A percentile compares a stretch with the other conserved stretches of the same genome.
These are phyloP conservation scores for Lithophane socia DNA, from an alignment of 2,888 invertebrate species.

Conservation along the genomic window DNA sequence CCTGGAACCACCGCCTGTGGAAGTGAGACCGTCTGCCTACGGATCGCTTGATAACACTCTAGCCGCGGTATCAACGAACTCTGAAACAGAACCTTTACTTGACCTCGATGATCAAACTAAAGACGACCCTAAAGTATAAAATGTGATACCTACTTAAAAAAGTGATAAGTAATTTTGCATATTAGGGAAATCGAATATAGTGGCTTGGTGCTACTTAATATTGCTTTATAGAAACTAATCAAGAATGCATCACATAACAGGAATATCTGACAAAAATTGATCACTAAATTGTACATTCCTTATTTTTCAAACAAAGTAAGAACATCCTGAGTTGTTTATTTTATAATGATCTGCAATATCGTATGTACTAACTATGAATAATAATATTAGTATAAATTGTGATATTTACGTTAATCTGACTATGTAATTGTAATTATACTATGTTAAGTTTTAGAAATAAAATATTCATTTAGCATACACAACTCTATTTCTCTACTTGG, in stretches of 20 bases:
- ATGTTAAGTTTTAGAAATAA: constrained; percentile 81
- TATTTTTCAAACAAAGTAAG: constrained; percentile 64
- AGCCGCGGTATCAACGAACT: constrained; percentile 71
- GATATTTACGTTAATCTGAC: constrained; percentile 69
- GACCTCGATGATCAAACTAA: constrained; percentile 64
- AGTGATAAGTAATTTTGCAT: constrained; percentile 43
- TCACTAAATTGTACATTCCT: constrained; percentile 60
- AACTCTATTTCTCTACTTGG: neutral
- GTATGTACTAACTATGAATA: constrained; percentile 50
- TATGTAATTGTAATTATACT: constrained; percentile 71
- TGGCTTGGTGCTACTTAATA: constrained; percentile 54
- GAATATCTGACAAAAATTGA: constrained; percentile 35
- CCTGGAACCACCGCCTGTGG: constrained; percentile 76
- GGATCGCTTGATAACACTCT: constrained; percentile 83
- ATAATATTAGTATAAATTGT: constrained; percentile 66
- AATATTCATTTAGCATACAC: constrained; percentile 65
- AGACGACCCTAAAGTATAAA: constrained; percentile 78
- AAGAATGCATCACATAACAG: constrained; percentile 50
- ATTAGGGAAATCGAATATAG: constrained; percentile 45
- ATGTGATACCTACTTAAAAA: constrained; percentile 26
- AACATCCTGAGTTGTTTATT: constrained; percentile 52
- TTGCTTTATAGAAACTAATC: constrained; percentile 21
- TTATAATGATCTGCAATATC: constrained; percentile 70
- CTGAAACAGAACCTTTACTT: constrained; percentile 82
- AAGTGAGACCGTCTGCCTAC: constrained; percentile 80